phyloP scores from a whole-genome alignment of 2,888 invertebrate species.

The Eristalinus aeneus region DNA sequence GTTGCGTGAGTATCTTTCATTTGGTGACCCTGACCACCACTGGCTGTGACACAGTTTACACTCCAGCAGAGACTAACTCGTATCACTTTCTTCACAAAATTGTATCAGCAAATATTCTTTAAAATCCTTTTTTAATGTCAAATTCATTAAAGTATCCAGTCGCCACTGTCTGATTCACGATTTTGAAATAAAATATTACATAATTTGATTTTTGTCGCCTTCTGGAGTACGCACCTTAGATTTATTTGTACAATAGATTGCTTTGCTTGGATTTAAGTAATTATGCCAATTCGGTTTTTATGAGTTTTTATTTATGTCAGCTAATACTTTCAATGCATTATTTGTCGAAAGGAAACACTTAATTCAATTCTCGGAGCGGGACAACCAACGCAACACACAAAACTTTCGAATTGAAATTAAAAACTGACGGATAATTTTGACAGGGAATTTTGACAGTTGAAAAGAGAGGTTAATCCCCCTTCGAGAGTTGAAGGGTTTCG shows the following conservation, averaged over 20 bases:
- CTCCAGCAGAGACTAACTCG: not conserved
- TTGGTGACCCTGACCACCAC: not conserved
- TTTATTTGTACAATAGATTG: slow-evolving; percentile 7
- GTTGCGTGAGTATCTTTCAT: not conserved
- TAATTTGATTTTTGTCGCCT: slow-evolving; percentile 11
- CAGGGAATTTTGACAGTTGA: slow-evolving; percentile 11
- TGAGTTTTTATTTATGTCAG: slow-evolving; percentile 7
- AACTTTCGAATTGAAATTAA: slow-evolving; percentile 48
- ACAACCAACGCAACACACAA: slow-evolving; percentile 14
- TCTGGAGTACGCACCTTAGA: slow-evolving; percentile 38
- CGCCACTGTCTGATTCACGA: not conserved
- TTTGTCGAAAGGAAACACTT: slow-evolving; percentile 2
- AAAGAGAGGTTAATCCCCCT: not conserved
- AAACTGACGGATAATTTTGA: slow-evolving; percentile 40
- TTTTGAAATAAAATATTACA: slow-evolving; percentile 34
- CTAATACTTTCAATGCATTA: slow-evolving; percentile 36
- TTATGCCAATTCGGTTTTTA: slow-evolving; percentile 24
- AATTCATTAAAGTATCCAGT: not conserved
- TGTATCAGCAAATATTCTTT: not conserved
- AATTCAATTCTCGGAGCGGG: not conserved
- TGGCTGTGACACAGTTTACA: not conserved
- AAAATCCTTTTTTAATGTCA: not conserved
- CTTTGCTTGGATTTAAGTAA: slow-evolving; percentile 23
- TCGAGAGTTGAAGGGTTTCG: slow-evolving; percentile 18
- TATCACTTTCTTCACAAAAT: not conserved